phyloP scores from a whole-genome alignment of 2,888 invertebrate species.

The Spilosoma lubricipeda region DNA sequence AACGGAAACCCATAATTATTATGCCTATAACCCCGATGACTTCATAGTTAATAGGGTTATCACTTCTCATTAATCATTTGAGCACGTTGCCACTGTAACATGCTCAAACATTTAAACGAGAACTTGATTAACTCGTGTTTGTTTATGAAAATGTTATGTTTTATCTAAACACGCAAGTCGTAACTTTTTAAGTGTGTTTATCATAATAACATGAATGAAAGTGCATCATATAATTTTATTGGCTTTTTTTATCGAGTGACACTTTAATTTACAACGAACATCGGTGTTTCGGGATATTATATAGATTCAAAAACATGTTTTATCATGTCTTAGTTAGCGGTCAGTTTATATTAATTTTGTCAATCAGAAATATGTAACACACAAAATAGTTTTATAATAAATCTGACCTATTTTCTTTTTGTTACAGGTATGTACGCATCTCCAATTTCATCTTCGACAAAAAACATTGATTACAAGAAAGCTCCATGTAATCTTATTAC shows the following conservation, averaged over 20 bases:
- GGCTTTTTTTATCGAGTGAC: constrained; percentile 32
- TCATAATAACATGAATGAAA: constrained; percentile 51
- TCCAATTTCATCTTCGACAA: constrained; percentile 55
- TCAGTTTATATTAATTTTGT: too few species aligned
- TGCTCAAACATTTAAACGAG: constrained; percentile 8
- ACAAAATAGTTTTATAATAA: not conserved
- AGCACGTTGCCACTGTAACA: constrained; percentile 23
- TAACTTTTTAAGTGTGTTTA: constrained; percentile 54
- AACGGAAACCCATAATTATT: not conserved
- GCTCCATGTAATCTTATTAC: constrained; percentile 77
- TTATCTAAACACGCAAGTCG: constrained; percentile 55
- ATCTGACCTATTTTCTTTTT: constrained; percentile 42
- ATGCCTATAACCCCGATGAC: not conserved
- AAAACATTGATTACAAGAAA: constrained; percentile 51
- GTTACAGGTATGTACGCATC: constrained; percentile 65
- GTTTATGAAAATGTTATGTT: constrained; percentile 48
- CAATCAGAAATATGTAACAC: not conserved
- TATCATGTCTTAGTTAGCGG: not conserved
- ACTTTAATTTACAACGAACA: constrained; percentile 26
- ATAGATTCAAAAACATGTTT: constrained; percentile 5
- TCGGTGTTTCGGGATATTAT: not conserved
- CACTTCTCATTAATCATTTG: not conserved
- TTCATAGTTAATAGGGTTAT: not conserved
- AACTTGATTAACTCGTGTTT: constrained; percentile 7
- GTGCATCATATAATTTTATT: constrained; percentile 45